Percentiles rank a stretch among this genome's conserved stretches.
phyloP scores from a whole-genome alignment of 2,888 invertebrate species.

The Caradrina clavipalpis region DNA sequence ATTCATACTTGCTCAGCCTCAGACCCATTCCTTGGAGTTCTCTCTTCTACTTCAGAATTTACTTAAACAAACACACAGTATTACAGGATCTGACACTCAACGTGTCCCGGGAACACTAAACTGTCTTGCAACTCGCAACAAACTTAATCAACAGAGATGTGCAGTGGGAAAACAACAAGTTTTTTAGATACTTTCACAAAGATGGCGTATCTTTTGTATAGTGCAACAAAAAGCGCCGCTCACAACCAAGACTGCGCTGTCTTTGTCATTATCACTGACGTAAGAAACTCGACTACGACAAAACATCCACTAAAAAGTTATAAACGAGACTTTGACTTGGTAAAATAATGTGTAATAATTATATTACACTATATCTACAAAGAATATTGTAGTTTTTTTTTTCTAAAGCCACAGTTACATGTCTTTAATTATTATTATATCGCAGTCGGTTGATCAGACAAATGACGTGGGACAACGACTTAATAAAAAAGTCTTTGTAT shows the following conservation, averaged over 20 bases:
- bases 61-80: constrained; percentile 3
- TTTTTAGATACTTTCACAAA: constrained; percentile 12
- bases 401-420: no score
- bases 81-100: constrained; percentile 14
- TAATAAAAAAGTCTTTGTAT: no score
- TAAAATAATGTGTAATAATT: no score
- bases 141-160: constrained; percentile 48
- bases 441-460: no score
- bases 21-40: neutral
- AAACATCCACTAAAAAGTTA: no score
- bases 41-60: constrained; percentile 10
- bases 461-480: no score
- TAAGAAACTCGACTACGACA: neutral
- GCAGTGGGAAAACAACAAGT: constrained; percentile 34
- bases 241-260: neutral
- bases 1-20: neutral
- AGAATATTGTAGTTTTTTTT: no score
- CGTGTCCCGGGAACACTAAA: constrained; percentile 32
- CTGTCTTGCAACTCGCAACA: constrained; percentile 24
- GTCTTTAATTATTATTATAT: no score
- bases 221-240: neutral
- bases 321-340: no score
- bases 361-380: no score
- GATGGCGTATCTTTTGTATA: constrained; percentile 15
- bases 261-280: neutral